Conservation (phyloP, 2,797 vertebrate genomes). For the Tapirus indicus region DNA sequence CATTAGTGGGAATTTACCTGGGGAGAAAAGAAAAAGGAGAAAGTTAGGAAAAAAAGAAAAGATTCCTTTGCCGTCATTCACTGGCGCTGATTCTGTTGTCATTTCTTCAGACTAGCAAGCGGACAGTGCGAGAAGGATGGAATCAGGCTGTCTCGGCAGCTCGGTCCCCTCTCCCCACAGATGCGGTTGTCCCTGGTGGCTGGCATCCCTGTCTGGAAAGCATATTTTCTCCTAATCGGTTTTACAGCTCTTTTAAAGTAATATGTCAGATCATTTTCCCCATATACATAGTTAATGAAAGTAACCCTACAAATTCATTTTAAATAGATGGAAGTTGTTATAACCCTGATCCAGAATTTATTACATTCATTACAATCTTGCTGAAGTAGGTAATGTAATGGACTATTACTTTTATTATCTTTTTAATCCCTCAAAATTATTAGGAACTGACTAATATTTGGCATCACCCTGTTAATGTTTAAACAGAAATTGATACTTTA, state of each 20-base stretch:
- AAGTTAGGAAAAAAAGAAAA: background rate
- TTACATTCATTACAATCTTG: conserved; percentile 93
- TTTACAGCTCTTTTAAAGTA: conserved; percentile 93
- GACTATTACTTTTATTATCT: conserved; percentile 94
- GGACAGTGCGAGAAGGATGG: background rate
- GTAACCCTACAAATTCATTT: conserved; percentile 94
- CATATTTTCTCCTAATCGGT: conserved; percentile 92
- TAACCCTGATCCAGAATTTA: conserved; percentile 93
- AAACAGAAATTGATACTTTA: conserved; percentile 92
- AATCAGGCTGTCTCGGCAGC: background rate
- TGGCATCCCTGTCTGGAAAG: conserved; percentile 87
- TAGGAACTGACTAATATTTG: conserved; percentile 93
- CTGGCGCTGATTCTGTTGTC: background rate
- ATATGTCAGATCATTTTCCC: conserved; percentile 93
- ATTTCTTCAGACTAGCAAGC: background rate
- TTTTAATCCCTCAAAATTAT: conserved; percentile 94
- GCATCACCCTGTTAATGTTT: conserved; percentile 91
- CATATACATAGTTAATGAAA: conserved; percentile 94
- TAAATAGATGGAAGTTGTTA: conserved; percentile 94
- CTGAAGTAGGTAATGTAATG: conserved; percentile 95
- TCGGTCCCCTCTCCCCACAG: conserved; percentile 58
- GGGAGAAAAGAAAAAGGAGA: background rate
- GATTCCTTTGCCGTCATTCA: background rate
- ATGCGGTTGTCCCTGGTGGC: conserved; percentile 83
- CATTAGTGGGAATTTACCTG: conserved; percentile 84